Base-by-base conservation (phyloP, 2,113 vertebrate species). In the Orycteropus afer region DNA sequence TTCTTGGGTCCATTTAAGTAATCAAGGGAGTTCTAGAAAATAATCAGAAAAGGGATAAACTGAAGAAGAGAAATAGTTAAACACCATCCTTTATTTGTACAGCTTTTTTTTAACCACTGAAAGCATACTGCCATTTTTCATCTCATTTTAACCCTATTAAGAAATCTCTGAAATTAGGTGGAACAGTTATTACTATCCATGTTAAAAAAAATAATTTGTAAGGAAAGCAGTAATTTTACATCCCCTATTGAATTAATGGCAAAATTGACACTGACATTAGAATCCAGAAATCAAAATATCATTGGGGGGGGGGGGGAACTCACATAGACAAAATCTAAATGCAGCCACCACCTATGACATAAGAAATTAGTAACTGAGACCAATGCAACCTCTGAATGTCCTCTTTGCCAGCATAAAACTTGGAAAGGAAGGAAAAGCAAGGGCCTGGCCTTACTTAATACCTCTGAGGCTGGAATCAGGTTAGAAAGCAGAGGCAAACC, bases 31-130 rank as follows among this genome's bases (percentile, higher is more conserved):
- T 67, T 11, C 40, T 73, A 87, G 77, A 92, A 79, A 93, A 92
- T 71, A 92, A 91, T 45, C 84, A 84, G 29, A 67, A 90, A 85
- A 96, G 67, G 37, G 29, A 87, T 85, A 84, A 94, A 81, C 2
- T 40, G 84, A 12, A 3, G 18, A 45, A 59, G 74, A 78, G 82
- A 82, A 76, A 23, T 53, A 27, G 22, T 20, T 80, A 83, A 86
- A 47, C 1, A 93, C 2, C 9, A 82, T 51, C 51, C 34, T 85
- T 25, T 65, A 55, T 77, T 51, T 77, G 47, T 45, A 95, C 14
- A 94, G 63, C 2, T 63, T 27, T 90, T 82, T 69, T 78, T n/a
- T n/a, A 93, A 92, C 42, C 40, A 89, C 13, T 57, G 10, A 89
- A 92, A 81, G 27, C 17, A 82, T 7, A 53, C 78, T 45, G 34